These are phyloP conservation scores for Ochropleura leucogaster DNA, from an alignment of 2,888 invertebrate species.

Conservation along the genomic window DNA sequence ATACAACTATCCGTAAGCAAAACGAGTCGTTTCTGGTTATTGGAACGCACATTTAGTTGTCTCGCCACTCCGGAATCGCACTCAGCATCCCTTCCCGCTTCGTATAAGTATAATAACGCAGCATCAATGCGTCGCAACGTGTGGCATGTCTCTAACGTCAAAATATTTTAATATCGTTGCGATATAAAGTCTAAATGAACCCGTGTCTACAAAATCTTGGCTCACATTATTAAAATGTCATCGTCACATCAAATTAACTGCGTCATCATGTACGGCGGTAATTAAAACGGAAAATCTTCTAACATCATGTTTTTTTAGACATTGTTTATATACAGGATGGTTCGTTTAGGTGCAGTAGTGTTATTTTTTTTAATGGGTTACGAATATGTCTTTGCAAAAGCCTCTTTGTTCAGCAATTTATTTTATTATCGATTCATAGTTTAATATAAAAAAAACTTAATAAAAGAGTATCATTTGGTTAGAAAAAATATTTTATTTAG, in stretches of 20 bases:
- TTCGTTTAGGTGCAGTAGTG: not conserved
- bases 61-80: too few species aligned
- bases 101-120: not conserved
- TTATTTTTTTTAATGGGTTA: not conserved
- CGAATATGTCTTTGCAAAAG: not conserved
- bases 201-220: conserved; percentile 45
- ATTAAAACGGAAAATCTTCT: conserved; percentile 41
- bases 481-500: not conserved
- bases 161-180: conserved; percentile 11
- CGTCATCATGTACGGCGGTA: conserved; percentile 43
- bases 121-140: not conserved
- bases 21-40: too few species aligned
- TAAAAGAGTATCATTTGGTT: not conserved
- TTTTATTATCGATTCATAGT: not conserved
- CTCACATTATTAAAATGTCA: conserved; percentile 45
- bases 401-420: not conserved
- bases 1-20: too few species aligned
- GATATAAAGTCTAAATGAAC: conserved; percentile 47
- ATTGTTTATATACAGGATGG: not conserved
- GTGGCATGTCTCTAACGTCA: conserved; percentile 3
- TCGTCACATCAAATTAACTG: conserved; percentile 57
- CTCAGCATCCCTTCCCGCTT: too few species aligned
- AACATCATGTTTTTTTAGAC: conserved; percentile 28
- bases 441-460: not conserved
- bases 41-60: too few species aligned